A percentile compares a stretch with the other conserved stretches of the same genome.
Conservation (phyloP, 1,140 invertebrate species). For the Drosophila tristis region DNA sequence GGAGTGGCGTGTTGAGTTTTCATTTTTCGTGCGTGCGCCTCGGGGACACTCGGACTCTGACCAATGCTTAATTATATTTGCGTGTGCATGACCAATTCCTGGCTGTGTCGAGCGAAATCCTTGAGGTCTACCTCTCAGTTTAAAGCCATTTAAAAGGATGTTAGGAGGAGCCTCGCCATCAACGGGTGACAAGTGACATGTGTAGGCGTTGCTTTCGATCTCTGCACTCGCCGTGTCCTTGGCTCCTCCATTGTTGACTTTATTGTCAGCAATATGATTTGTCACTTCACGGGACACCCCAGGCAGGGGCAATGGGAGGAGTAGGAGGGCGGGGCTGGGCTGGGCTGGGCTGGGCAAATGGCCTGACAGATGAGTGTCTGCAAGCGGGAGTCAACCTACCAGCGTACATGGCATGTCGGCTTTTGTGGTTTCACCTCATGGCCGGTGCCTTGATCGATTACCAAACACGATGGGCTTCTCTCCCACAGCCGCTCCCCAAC, state of each 20-base stretch:
- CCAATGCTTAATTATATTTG: conserved; percentile 72
- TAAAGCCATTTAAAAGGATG: conserved; percentile 55
- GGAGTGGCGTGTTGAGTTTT: conserved; percentile 61
- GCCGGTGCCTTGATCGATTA: conserved; percentile 67
- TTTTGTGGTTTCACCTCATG: conserved; percentile 44
- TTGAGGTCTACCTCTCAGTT: conserved; percentile 10
- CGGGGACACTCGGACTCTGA: conserved; percentile 26
- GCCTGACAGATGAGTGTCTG: conserved; percentile 51
- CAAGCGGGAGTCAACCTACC: conserved; percentile 10
- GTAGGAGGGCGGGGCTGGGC: conserved; percentile 8
- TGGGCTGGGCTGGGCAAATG: no score
- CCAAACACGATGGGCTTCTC: conserved; percentile 35
- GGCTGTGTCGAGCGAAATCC: conserved; percentile 7
- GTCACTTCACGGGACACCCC: conserved; percentile 56
- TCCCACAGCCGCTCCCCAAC: not conserved
- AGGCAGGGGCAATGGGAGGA: not conserved
- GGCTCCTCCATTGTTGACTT: conserved; percentile 51
- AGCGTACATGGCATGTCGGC: conserved; percentile 21
- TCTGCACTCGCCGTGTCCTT: conserved; percentile 51
- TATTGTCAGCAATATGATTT: conserved; percentile 80
- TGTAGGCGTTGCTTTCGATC: conserved; percentile 43
- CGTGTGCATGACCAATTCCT: conserved; percentile 62
- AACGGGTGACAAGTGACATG: conserved; percentile 40
- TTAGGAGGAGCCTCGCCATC: conserved; percentile 23
- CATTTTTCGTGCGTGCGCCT: conserved; percentile 63